phyloP scores from a whole-genome alignment of 2,888 invertebrate species.

The Eupeodes latifasciatus region DNA sequence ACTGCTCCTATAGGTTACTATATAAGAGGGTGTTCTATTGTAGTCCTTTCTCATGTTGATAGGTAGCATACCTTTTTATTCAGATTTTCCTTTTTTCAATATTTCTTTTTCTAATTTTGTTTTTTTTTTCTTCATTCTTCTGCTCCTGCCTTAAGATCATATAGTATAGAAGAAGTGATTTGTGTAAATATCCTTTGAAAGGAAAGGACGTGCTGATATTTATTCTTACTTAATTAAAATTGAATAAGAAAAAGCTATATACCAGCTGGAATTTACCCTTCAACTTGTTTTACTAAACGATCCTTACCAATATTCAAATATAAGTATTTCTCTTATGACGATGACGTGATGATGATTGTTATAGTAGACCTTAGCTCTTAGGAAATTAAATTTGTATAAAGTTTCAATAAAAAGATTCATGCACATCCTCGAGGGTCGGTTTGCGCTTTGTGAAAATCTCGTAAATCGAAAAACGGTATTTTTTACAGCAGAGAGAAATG shows the following conservation, averaged over 20 bases:
- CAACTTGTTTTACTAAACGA: too few relatives aligned
- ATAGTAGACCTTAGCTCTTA: background rate
- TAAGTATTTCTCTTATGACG: background rate
- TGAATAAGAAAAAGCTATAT: background rate
- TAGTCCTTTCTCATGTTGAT: slow-evolving; percentile 48
- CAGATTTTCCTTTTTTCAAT: slow-evolving; percentile 58
- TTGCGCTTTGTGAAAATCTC: too few relatives aligned
- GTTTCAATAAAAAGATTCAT: background rate
- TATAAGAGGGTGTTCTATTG: slow-evolving; percentile 31
- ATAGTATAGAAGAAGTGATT: slow-evolving; percentile 8
- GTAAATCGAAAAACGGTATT: too few relatives aligned
- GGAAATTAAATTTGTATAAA: background rate
- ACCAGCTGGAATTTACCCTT: background rate
- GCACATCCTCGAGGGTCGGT: too few relatives aligned
- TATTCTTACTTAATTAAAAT: slow-evolving; percentile 35
- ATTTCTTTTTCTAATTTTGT: background rate
- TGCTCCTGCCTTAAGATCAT: background rate
- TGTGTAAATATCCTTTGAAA: slow-evolving; percentile 23
- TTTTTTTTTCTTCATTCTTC: too few relatives aligned
- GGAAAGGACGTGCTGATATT: slow-evolving; percentile 26
- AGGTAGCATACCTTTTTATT: slow-evolving; percentile 64
- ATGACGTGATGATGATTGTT: slow-evolving; percentile 2
- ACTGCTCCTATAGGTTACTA: background rate
- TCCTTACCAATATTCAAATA: too few relatives aligned
- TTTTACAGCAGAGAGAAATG: too few relatives aligned